Percentiles rank a stretch among this genome's conserved stretches.
Evolutionary conservation across 2,797 vertebrate genomes (phyloP).

Genomic region (Trichosurus vulpecula): DNA sequence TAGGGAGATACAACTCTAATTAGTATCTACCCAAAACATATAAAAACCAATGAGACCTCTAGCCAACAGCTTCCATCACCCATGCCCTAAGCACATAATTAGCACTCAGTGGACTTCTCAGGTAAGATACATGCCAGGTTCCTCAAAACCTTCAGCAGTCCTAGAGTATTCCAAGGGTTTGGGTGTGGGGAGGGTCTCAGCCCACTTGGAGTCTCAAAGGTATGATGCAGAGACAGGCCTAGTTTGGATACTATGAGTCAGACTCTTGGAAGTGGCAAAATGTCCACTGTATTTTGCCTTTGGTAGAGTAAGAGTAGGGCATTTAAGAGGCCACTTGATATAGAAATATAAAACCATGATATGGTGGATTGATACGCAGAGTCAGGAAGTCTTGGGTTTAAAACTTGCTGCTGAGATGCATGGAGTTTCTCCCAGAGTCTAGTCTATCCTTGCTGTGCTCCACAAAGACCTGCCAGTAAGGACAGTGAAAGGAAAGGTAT

Average conservation of each 20-base stretch:
- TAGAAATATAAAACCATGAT: neutral
- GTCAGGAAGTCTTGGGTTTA: neutral
- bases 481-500: neutral
- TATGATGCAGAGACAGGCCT: neutral
- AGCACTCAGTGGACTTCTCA: slow-evolving; percentile 30
- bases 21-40: neutral
- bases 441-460: neutral
- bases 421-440: neutral
- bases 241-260: neutral
- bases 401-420: neutral
- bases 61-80: neutral
- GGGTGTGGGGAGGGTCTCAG: neutral
- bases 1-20: neutral
- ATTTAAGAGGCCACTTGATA: neutral
- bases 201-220: neutral
- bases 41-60: neutral
- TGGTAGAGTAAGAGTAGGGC: neutral
- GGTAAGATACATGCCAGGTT: neutral
- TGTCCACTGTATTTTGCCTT: neutral
- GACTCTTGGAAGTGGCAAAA: neutral
- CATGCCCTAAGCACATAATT: neutral
- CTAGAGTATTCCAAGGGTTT: neutral
- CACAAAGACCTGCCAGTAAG: neutral
- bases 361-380: neutral
- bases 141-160: slow-evolving; percentile 9